Percentiles rank a stretch among this genome's conserved stretches.
These are phyloP conservation scores for Hyposoter didymator DNA, from an alignment of 2,888 invertebrate species.

Conservation along the genomic window DNA sequence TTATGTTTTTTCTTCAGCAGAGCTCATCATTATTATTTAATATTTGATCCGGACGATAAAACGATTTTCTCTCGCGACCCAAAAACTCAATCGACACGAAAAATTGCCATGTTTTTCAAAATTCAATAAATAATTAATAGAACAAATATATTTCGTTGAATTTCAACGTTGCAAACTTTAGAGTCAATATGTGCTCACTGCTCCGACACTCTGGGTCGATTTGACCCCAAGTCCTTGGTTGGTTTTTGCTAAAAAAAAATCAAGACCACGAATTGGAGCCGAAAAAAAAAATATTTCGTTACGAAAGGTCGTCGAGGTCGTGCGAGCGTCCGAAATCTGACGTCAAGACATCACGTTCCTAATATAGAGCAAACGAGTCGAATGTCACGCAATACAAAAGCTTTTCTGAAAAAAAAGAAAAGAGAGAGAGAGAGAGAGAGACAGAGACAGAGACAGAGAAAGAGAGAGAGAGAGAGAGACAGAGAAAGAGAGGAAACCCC, in stretches of 20 bases:
- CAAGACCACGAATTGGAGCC: background rate
- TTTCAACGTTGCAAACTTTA: too few relatives aligned
- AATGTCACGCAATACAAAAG: constrained; percentile 16
- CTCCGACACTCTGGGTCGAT: background rate
- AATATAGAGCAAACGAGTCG: background rate
- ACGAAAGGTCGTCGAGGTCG: constrained; percentile 9
- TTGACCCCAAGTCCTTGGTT: background rate
- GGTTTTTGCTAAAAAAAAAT: background rate
- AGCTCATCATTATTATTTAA: too few relatives aligned
- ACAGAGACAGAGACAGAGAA: background rate
- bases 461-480: background rate
- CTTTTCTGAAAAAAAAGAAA: background rate
- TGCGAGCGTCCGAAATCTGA: background rate
- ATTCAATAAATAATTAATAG: too few relatives aligned
- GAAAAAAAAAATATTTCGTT: background rate
- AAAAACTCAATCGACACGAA: too few relatives aligned
- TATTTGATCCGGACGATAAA: too few relatives aligned
- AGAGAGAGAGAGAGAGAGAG: background rate
- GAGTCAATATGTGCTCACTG: background rate
- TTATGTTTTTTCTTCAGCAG: too few relatives aligned
- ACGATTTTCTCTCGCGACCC: too few relatives aligned
- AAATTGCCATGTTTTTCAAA: too few relatives aligned
- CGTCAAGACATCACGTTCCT: background rate
- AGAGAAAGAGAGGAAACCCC: background rate
- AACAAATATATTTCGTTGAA: too few relatives aligned